Base-by-base conservation (phyloP, 1,140 invertebrate species). In the Caenorhabditis inopinata region DNA sequence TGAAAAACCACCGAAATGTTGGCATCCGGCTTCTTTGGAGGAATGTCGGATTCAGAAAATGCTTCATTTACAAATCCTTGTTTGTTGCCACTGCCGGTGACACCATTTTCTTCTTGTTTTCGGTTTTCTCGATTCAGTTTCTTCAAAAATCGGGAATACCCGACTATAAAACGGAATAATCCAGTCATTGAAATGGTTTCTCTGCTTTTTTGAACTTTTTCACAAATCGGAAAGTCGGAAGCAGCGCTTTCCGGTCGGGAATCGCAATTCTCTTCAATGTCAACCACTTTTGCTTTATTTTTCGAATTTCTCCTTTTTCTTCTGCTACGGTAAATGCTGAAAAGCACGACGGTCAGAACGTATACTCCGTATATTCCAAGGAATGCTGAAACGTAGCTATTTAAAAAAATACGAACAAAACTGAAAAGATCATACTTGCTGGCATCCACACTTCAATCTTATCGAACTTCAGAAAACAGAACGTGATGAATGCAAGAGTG, bases 281-380 rank as follows among this genome's bases (percentile, higher is more conserved):
- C 42, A n/a, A n/a, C 23, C 14, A 12, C 38, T 42, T 42, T 12
- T 42, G 5, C 38, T 42, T 42, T 42, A n/a, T 58, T 74, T 16
- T 74, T 74, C 35, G 46, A n/a, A 47, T 58, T 58, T 32, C 51
- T 68, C 32, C 38, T 7, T 7, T 5, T 68, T 68, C 58, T 68
- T 68, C n/a, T 35, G 25, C 32, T 68, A 68, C 58, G 58, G 32
- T 68, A 68, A 7, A 68, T 68, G 21, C 58, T 27, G n/a, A 68
- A 68, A 16, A 48, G 76, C 23, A 93, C 86, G 4, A 93, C 92
- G 16, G 90, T 89, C 0, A 89, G 6, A 35, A 92, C 92, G 85
- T 92, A 93, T 0, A 91, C 16, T 16, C 90, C 80, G 84, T 93
- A 93, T 42, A 92, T 82, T n/a, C 89, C 38, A 23, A 93, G 89